Evolutionary conservation across 2,113 vertebrate species (phyloP).

Genomic region (Columba livia): DNA sequence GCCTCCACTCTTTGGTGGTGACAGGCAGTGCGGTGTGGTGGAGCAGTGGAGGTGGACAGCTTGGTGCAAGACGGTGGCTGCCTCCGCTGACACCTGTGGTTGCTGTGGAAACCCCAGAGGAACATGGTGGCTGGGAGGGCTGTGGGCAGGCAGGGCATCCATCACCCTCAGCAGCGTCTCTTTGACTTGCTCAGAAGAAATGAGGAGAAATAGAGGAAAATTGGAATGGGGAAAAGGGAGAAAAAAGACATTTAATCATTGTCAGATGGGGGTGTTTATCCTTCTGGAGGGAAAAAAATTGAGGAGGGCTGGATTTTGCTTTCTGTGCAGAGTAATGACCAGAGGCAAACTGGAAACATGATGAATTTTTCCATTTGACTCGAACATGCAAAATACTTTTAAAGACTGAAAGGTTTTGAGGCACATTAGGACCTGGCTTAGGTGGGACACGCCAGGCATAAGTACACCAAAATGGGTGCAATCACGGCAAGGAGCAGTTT

Average conservation of each 20-base stretch:
- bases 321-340: neutral
- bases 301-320: neutral
- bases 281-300: neutral
- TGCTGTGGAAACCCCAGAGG: accelerated
- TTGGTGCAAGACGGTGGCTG: neutral
- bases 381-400: neutral
- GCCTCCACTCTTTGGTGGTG: accelerated
- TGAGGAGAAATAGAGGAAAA: neutral
- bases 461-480: neutral
- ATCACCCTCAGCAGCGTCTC: accelerated
- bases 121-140: accelerated
- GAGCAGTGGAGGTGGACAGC: accelerated
- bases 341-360: neutral
- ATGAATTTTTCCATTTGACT: neutral
- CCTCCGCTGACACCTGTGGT: neutral
- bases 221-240: accelerated
- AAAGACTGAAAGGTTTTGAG: neutral
- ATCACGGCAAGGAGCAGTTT: neutral
- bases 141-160: neutral
- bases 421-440: neutral
- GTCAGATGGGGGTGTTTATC: neutral
- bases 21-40: accelerated
- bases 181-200: accelerated
- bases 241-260: neutral
- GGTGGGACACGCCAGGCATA: neutral